Conservation (phyloP, 2,797 vertebrate genomes). For the Tadarida brasiliensis region DNA sequence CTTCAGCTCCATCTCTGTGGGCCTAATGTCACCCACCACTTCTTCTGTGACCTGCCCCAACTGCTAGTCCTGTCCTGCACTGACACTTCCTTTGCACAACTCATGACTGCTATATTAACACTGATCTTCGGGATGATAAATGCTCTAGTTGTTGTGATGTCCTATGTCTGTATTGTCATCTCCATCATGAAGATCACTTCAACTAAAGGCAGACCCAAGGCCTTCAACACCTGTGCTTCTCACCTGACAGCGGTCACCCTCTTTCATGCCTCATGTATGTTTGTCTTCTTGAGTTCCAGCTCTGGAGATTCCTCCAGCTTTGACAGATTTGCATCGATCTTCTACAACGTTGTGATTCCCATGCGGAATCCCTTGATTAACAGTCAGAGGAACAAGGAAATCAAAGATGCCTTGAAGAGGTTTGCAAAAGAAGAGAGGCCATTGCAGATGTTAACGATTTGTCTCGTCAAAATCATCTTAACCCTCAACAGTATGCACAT, state of each 20-base stretch:
- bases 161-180: conserved; percentile 47
- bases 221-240: conserved; percentile 71
- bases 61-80: conserved; percentile 74
- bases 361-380: conserved; percentile 69
- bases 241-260: conserved; percentile 58
- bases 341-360: conserved; percentile 56
- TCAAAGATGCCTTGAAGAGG: conserved; percentile 61
- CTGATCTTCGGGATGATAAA: conserved; percentile 23
- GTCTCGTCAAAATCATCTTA: neutral
- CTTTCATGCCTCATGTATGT: conserved; percentile 33
- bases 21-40: conserved; percentile 72
- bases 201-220: conserved; percentile 31
- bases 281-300: conserved; percentile 68
- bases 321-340: conserved; percentile 57
- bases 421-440: neutral
- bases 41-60: conserved; percentile 75
- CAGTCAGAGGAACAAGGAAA: conserved; percentile 63
- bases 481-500: neutral
- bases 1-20: conserved; percentile 69
- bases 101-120: neutral
- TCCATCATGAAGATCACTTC: conserved; percentile 65
- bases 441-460: neutral
- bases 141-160: neutral
- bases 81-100: neutral
- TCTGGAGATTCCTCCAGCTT: neutral